These are phyloP conservation scores for Aphidius gifuensis DNA, from an alignment of 1,140 invertebrate species.

Conservation along the genomic window DNA sequence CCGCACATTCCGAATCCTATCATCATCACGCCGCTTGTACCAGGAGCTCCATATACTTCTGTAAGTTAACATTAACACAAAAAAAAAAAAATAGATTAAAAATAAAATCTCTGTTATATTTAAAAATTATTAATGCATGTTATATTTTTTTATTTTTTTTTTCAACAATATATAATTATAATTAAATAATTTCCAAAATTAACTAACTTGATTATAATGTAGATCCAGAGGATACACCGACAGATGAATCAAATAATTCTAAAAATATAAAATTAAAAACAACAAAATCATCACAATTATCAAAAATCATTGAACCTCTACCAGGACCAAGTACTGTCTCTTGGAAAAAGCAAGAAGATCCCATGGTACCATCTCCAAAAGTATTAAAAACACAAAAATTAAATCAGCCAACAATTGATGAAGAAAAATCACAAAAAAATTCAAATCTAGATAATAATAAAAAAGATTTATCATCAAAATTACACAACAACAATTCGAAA, in stretches of 20 bases:
- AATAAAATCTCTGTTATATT: not conserved
- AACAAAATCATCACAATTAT: conserved; percentile 31
- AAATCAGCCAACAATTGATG: conserved; percentile 12
- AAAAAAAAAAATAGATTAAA: not conserved
- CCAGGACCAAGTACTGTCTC: conserved; percentile 43
- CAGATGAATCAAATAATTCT: not conserved
- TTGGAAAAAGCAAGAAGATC: conserved; percentile 35
- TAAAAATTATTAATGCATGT: too few species aligned
- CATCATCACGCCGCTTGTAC: conserved; percentile 52
- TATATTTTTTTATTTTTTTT: too few species aligned
- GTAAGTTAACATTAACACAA: conserved; percentile 42
- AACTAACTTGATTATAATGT: not conserved
- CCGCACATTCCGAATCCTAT: conserved; percentile 53
- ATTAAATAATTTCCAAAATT: not conserved
- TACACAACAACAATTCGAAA: conserved; percentile 13
- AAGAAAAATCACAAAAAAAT: conserved; percentile 23
- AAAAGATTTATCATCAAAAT: conserved; percentile 12
- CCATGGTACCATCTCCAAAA: not conserved
- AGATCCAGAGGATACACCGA: conserved; percentile 4
- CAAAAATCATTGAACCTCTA: conserved; percentile 49
- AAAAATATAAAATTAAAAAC: conserved; percentile 16
- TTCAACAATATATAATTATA: not conserved
- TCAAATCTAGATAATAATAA: not conserved
- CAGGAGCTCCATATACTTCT: conserved; percentile 51
- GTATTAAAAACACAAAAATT: conserved; percentile 24